Conservation (phyloP, 1,140 invertebrate species). For the Habropoda laboriosa region DNA sequence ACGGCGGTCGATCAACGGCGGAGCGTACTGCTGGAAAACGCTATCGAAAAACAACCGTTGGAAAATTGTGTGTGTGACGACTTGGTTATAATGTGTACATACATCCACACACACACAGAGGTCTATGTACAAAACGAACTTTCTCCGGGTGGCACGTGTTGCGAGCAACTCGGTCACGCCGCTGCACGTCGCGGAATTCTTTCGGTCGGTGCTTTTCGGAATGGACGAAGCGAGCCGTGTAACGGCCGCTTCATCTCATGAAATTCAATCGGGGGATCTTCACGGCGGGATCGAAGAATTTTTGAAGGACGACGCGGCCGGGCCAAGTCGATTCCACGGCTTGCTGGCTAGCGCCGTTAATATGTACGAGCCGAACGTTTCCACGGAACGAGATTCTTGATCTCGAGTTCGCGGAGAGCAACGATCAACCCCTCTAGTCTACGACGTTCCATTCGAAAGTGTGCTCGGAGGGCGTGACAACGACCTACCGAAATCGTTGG, state of each 20-base stretch:
- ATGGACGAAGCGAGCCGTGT: slow-evolving; percentile 72
- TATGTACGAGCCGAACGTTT: slow-evolving; percentile 41
- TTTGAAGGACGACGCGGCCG: slow-evolving; percentile 53
- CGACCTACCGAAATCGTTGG: not conserved
- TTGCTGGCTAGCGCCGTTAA: slow-evolving; percentile 54
- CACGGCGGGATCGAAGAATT: slow-evolving; percentile 60
- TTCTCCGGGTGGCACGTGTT: slow-evolving; percentile 63
- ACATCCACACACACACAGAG: not conserved
- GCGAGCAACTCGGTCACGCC: slow-evolving; percentile 63
- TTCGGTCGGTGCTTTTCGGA: slow-evolving; percentile 53
- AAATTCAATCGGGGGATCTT: slow-evolving; percentile 72
- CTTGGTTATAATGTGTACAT: not conserved
- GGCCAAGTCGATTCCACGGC: slow-evolving; percentile 57
- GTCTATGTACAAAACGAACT: slow-evolving; percentile 39
- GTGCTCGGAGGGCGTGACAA: slow-evolving; percentile 3
- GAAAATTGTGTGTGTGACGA: not conserved
- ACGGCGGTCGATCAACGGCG: slow-evolving; percentile 66
- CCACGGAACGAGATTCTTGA: slow-evolving; percentile 7
- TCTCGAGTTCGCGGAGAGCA: not conserved
- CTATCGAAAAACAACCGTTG: slow-evolving; percentile 40
- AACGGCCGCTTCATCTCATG: slow-evolving; percentile 73
- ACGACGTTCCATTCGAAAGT: slow-evolving; percentile 2
- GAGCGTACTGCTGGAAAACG: slow-evolving; percentile 60
- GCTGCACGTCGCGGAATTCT: slow-evolving; percentile 39
- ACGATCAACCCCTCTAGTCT: not conserved